Conservation (phyloP, 2,797 vertebrate species). For the Morelia viridis region DNA sequence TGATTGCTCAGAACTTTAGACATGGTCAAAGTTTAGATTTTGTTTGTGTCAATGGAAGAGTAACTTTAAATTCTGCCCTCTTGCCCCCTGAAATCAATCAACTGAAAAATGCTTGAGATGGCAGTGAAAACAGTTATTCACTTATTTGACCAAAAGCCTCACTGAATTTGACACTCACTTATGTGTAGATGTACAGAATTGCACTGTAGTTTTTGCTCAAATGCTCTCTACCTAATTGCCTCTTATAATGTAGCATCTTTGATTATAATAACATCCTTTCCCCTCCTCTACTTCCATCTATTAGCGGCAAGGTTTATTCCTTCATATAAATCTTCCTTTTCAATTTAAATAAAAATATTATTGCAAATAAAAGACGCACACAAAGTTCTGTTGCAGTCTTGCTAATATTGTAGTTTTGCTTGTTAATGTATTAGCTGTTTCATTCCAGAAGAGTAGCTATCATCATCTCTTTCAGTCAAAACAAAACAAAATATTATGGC, state of each 20-base stretch:
- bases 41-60: not conserved
- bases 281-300: not conserved
- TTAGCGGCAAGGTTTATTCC: not conserved
- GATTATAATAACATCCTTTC: conserved; percentile 30
- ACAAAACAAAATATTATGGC: not conserved
- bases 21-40: not conserved
- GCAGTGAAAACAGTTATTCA: not conserved
- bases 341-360: not conserved
- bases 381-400: not conserved
- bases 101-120: not conserved
- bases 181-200: not conserved
- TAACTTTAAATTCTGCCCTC: not conserved
- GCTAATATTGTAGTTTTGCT: not conserved
- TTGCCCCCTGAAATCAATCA: not conserved
- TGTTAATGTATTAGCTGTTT: not conserved
- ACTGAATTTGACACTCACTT: not conserved
- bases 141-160: not conserved
- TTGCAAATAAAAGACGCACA: not conserved
- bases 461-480: not conserved
- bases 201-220: not conserved
- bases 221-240: conserved; percentile 26
- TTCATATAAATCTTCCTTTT: not conserved
- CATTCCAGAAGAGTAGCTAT: not conserved
- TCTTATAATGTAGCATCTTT: conserved; percentile 5
- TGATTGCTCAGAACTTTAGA: not conserved